phyloP scores from a whole-genome alignment of 1,140 invertebrate species.

The Euwallacea similis region DNA sequence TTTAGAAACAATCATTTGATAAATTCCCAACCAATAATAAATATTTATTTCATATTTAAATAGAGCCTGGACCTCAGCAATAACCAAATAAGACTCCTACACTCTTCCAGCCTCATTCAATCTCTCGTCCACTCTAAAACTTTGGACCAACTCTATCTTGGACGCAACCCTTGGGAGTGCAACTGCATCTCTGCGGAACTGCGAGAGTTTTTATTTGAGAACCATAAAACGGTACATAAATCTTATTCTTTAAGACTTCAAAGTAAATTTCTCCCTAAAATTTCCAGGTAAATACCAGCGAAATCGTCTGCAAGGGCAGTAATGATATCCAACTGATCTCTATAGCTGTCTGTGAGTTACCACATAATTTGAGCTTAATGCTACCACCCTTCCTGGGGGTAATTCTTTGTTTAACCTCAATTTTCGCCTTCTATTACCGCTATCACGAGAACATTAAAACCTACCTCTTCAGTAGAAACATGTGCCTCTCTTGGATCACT shows the following conservation, averaged over 20 bases:
- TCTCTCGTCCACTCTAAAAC: neutral
- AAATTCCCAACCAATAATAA: no score
- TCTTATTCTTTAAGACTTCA: no score
- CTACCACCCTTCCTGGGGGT: slow-evolving; percentile 6
- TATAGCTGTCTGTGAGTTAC: slow-evolving; percentile 10
- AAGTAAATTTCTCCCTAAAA: no score
- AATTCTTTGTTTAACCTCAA: slow-evolving; percentile 12
- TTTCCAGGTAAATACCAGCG: slow-evolving; percentile 41
- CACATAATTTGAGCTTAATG: slow-evolving; percentile 8
- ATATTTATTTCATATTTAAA: no score
- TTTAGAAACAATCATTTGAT: no score
- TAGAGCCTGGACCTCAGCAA: no score
- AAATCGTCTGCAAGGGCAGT: slow-evolving; percentile 39
- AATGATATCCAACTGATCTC: slow-evolving; percentile 29
- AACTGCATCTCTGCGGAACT: slow-evolving; percentile 35
- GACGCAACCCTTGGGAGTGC: slow-evolving; percentile 47
- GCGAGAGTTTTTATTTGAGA: no score
- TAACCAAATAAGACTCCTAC: no score
- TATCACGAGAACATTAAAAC: slow-evolving; percentile 68
- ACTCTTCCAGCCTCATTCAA: no score
- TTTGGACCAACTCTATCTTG: slow-evolving; percentile 9
- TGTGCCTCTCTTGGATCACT: slow-evolving; percentile 67
- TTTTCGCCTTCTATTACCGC: slow-evolving; percentile 62
- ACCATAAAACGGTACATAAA: no score
- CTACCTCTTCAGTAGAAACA: slow-evolving; percentile 68